Conservation (phyloP, 2,797 vertebrate species). For the Phoxinus dragarum region DNA sequence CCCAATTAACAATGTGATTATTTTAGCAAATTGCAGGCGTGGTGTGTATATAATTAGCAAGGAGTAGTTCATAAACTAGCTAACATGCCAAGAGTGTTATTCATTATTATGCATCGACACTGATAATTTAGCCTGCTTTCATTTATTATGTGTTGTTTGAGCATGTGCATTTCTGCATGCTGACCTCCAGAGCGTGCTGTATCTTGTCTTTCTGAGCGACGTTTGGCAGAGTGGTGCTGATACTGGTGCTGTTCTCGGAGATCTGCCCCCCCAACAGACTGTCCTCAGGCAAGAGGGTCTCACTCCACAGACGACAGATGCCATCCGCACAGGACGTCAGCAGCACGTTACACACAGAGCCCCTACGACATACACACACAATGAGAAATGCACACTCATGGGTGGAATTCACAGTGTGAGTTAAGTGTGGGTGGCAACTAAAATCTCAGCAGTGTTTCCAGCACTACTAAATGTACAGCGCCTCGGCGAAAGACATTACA, state of each 20-base stretch:
- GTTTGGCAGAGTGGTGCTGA: conserved; percentile 81
- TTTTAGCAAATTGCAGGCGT: background rate
- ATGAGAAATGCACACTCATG: background rate
- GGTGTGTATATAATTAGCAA: background rate
- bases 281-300: conserved; percentile 94
- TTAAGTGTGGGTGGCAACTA: background rate
- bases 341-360: conserved; percentile 95
- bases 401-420: background rate
- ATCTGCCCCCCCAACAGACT: conserved; percentile 94
- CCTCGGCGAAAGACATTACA: background rate
- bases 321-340: conserved; percentile 96
- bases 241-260: conserved; percentile 90
- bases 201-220: conserved; percentile 94
- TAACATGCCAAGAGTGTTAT: background rate
- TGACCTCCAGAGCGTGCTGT: conserved; percentile 94
- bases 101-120: background rate
- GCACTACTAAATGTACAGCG: background rate
- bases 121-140: background rate
- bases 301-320: conserved; percentile 95
- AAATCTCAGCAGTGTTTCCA: background rate
- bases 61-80: background rate
- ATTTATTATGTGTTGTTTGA: background rate
- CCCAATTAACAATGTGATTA: background rate
- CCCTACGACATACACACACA: conserved; percentile 77
- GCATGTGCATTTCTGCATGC: conserved; percentile 5